Base-by-base conservation (phyloP, 2,888 invertebrate genomes). In the Monopis laevigella region DNA sequence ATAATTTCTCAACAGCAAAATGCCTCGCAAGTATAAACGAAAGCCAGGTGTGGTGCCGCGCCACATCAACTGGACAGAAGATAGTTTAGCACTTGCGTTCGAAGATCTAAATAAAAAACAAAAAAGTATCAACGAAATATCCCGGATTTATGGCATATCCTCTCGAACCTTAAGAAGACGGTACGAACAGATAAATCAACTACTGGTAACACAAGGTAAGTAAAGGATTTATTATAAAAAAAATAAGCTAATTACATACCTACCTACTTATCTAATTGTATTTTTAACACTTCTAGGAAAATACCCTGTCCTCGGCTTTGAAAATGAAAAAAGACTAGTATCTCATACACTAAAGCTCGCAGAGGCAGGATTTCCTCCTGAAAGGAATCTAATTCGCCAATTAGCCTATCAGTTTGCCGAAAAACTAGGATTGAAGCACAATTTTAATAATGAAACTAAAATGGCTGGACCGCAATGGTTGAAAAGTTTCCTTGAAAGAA, bases 391-490 rank as follows among this genome's bases (percentile, higher is more conserved):
- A n/a, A n/a, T n/a, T n/a, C n/a, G n/a, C n/a, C n/a, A n/a, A n/a
- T n/a, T 45, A 8, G 40, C 42, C 18, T 45, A 17, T 45, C 21
- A 45, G 14, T 40, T 45, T 29, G 42, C 45, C 11, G 38, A 45
- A 13, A 45, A 40, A 38, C 40, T 45, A 16, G 32, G 40, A 16
- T 14, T 45, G 11, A 13, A 40, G 18, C 48, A 54, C 39, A 48
- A 41, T 32, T 55, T 53, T 48, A 51, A 54, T 34, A 46, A 47
- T 41, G 48, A 48, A 30, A 51, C 16, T 17, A 29, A 49, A 44
- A 53, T 45, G 45, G 55, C 52, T 44, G 55, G 54, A 39, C 45
- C 43, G 43, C 46, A 47, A 36, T 58, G 52, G 51, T 34, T 56
- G 2, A 41, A 48, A 41, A 47, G 44, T 16, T 58, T 55, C 46